Percentiles rank a stretch among this genome's conserved stretches.
Evolutionary conservation across 64 coral and sea anemone genomes (phyloP).

Genomic region (Pachyseris speciosa): DNA sequence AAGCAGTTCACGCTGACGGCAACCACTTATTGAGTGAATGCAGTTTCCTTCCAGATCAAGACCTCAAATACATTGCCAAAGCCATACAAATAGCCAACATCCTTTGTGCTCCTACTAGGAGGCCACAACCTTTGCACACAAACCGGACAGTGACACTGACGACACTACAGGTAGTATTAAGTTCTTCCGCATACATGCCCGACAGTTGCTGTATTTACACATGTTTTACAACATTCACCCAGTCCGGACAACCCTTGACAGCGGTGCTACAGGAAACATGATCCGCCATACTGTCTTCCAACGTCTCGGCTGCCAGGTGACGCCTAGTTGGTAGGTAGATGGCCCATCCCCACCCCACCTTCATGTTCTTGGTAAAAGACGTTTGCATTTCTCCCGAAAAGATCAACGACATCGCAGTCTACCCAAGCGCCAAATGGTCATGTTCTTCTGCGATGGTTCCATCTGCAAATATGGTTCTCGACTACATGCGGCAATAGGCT

Average conservation of each 20-base stretch:
- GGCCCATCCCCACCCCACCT: too few species aligned
- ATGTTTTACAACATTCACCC: not conserved
- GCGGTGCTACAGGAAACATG: too few species aligned
- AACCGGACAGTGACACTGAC: not conserved
- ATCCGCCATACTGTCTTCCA: too few species aligned
- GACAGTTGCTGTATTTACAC: conserved; percentile 19
- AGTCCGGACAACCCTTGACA: not conserved
- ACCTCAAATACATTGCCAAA: conserved; percentile 36
- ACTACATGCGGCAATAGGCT: too few species aligned
- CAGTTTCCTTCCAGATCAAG: conserved; percentile 45
- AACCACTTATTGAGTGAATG: conserved; percentile 22
- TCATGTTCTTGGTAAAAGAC: too few species aligned
- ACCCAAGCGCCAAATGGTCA: conserved; percentile 18
- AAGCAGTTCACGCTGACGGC: not conserved
- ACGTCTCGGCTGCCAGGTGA: too few species aligned
- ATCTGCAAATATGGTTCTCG: not conserved
- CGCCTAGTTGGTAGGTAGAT: too few species aligned
- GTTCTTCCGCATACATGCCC: not conserved
- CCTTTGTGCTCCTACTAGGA: not conserved
- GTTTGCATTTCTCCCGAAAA: too few species aligned
- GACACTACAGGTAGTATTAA: not conserved
- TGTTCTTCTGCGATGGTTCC: not conserved
- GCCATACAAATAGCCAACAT: conserved; percentile 47
- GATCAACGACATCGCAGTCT: not conserved
- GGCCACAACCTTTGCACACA: not conserved